Conservation (phyloP, 2,113 vertebrate species). For the Mus pahari region DNA sequence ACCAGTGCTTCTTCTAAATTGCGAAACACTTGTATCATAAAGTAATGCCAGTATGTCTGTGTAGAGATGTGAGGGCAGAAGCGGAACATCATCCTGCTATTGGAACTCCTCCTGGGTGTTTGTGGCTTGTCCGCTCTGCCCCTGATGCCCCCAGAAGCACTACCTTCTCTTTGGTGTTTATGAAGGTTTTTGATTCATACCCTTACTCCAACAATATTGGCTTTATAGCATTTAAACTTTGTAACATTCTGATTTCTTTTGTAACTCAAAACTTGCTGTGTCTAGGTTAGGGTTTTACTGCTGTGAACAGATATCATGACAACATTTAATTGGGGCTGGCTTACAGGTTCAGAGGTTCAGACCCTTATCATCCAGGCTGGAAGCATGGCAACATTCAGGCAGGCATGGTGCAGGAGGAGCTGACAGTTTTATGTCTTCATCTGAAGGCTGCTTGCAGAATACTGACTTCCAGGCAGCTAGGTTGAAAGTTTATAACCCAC, state of each 20-base stretch:
- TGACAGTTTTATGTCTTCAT: no score
- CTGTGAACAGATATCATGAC: no score
- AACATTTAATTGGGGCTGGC: no score
- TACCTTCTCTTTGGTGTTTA: background rate
- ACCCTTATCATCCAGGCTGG: no score
- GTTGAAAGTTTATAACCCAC: no score
- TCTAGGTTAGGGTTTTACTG: no score
- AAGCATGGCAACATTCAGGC: no score
- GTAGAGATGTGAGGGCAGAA: background rate
- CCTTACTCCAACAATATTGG: background rate
- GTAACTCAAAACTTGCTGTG: background rate
- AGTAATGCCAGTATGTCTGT: background rate
- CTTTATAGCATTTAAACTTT: constrained; percentile 41
- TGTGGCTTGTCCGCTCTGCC: background rate
- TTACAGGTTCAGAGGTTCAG: no score
- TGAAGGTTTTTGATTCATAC: background rate
- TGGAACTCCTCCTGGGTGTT: background rate
- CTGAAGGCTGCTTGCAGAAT: no score
- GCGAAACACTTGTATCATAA: background rate
- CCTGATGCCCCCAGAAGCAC: background rate
- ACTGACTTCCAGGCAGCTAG: no score
- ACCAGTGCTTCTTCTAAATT: background rate
- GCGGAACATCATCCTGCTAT: background rate
- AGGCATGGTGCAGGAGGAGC: no score
- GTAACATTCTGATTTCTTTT: constrained; percentile 33